These are phyloP conservation scores for Scolanthus callimorphus DNA, from an alignment of 92 coral and sea anemone genomes.

Conservation along the genomic window DNA sequence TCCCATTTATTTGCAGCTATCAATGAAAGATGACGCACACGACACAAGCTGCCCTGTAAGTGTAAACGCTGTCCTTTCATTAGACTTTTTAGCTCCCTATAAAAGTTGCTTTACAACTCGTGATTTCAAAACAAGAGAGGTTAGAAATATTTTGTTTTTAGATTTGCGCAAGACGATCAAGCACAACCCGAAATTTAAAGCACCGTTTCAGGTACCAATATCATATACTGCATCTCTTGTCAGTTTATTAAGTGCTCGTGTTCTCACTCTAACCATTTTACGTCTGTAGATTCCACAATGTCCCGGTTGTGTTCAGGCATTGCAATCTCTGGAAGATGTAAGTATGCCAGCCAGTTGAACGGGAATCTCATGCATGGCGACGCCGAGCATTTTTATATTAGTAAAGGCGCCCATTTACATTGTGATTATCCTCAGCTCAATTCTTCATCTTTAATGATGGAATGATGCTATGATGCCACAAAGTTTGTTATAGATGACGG, in stretches of 20 bases:
- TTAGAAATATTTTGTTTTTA: neutral
- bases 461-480: too few relatives aligned
- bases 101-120: too few relatives aligned
- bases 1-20: conserved; percentile 11
- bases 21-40: conserved; percentile 6
- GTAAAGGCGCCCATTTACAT: too few relatives aligned
- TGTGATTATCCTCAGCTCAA: too few relatives aligned
- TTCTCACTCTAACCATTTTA: neutral
- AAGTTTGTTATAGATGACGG: too few relatives aligned
- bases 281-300: conserved; percentile 14
- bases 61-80: too few relatives aligned
- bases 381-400: too few relatives aligned
- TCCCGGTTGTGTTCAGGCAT: conserved; percentile 24
- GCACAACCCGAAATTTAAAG: neutral
- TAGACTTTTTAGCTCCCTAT: too few relatives aligned
- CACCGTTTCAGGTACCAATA: neutral
- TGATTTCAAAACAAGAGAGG: neutral
- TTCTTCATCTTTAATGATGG: too few relatives aligned
- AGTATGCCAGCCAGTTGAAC: too few relatives aligned
- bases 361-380: too few relatives aligned
- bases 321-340: conserved; percentile 21
- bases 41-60: conserved; percentile 19
- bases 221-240: neutral
- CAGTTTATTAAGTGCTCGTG: neutral
- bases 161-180: conserved; percentile 1